Conservation (phyloP, 2,888 invertebrate species). For the Synergus umbraculus region DNA sequence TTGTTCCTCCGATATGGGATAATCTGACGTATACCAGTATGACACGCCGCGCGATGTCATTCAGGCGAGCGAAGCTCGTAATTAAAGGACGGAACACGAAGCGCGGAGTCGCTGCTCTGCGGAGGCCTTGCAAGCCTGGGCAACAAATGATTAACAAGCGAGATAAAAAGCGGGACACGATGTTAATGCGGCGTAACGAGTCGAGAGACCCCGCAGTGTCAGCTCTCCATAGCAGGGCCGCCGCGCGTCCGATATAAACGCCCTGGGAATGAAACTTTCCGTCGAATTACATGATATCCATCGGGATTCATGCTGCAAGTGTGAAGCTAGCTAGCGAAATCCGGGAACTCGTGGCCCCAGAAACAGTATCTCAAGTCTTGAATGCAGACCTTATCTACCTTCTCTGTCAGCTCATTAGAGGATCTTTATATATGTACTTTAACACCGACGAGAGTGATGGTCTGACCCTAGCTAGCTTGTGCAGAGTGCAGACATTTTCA, state of each 20-base stretch:
- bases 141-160: conserved; percentile 66
- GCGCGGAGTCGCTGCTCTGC: conserved; percentile 34
- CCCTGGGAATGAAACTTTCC: conserved; percentile 46
- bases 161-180: conserved; percentile 67
- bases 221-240: conserved; percentile 52
- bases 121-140: conserved; percentile 49
- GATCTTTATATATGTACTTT: conserved; percentile 15
- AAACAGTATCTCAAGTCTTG: conserved; percentile 19
- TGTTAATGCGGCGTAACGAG: conserved; percentile 68
- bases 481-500: no score
- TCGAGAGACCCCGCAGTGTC: conserved; percentile 45
- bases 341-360: conserved; percentile 15
- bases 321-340: conserved; percentile 24
- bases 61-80: conserved; percentile 44
- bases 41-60: conserved; percentile 19
- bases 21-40: conserved; percentile 23
- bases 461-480: not conserved
- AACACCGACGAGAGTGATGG: not conserved
- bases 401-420: conserved; percentile 37
- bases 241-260: conserved; percentile 44
- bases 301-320: conserved; percentile 47
- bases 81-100: conserved; percentile 51
- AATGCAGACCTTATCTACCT: conserved; percentile 19
- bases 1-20: conserved; percentile 14
- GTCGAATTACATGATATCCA: conserved; percentile 57